Conservation (phyloP, 2,113 vertebrate species). For the Delphinus delphis region DNA sequence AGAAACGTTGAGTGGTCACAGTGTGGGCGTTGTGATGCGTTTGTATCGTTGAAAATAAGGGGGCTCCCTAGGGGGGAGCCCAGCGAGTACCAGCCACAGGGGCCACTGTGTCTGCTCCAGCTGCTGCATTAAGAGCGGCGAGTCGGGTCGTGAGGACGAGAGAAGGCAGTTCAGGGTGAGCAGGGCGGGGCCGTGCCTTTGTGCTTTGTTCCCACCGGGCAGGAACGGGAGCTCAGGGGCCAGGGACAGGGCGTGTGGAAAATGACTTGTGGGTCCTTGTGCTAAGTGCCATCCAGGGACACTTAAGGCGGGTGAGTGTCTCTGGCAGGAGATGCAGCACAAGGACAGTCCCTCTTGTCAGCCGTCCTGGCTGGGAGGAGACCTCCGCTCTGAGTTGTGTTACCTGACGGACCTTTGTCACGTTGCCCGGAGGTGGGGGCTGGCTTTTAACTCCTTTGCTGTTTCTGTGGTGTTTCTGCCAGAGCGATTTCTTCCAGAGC, state of each 20-base stretch:
- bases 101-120: neutral
- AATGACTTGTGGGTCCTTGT: neutral
- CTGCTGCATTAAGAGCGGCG: neutral
- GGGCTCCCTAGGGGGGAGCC: neutral
- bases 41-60: neutral
- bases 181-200: neutral
- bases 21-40: neutral
- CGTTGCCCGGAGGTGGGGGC: neutral
- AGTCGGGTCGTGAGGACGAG: neutral
- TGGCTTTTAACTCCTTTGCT: neutral
- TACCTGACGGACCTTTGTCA: neutral
- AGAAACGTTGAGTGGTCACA: neutral
- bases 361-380: neutral
- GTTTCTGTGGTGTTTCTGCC: neutral
- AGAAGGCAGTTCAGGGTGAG: neutral
- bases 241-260: fast-evolving
- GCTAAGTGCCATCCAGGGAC: neutral
- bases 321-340: neutral
- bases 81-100: neutral
- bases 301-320: neutral
- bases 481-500: neutral
- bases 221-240: neutral
- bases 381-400: neutral
- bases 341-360: neutral
- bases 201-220: neutral